Base-by-base conservation (phyloP, 2,113 vertebrate species). In the Aegotheles bennettii region DNA sequence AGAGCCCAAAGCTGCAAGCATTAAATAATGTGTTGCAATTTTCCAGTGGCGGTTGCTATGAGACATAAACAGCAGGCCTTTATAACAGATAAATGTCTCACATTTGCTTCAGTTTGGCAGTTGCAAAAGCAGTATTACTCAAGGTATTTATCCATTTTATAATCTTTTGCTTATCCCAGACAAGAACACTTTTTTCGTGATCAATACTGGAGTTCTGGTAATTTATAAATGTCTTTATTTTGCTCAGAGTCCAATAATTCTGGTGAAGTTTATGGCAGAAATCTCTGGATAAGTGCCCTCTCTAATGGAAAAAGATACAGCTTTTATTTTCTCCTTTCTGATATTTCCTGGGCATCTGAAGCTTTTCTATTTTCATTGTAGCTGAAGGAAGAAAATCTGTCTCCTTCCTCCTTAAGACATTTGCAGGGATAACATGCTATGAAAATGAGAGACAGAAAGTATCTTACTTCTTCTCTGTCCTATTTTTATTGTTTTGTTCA, bases 311-410 rank as follows among this genome's bases (percentile, higher is more conserved):
- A 70, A 91, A 93, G 23, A 68, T 45, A 77, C 6, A 63, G 47
- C 8, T 84, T 89, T 94, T 91, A 33, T 92, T 78, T 93, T 95
- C 16, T 57, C 21, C 42, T 90, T 84, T 56, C 53, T 76, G 70
- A 50, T 64, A 84, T 95, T 94, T 97, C 78, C 77, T 56, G 65
- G 83, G 47, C 53, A 76, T 87, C 63, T 94, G 61, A 93, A 71
- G 16, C 10, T 69, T 89, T 90, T 80, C 63, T 82, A 29, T 33
- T 90, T 84, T 73, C 21, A 71, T 92, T 84, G 56, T 11, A 84
- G 74, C 45, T 80, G 53, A 38, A 74, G 40, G 35, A 93, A 60
- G 11, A 88, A 77, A 91, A 54, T 51, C 42, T 3, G 3, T 38
- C 45, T 91, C 77, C 29, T 35, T 88, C 68, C n/a, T n/a, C n/a